Evolutionary conservation across 2,113 vertebrate genomes (phyloP).

Genomic region (Petromus typicus): DNA sequence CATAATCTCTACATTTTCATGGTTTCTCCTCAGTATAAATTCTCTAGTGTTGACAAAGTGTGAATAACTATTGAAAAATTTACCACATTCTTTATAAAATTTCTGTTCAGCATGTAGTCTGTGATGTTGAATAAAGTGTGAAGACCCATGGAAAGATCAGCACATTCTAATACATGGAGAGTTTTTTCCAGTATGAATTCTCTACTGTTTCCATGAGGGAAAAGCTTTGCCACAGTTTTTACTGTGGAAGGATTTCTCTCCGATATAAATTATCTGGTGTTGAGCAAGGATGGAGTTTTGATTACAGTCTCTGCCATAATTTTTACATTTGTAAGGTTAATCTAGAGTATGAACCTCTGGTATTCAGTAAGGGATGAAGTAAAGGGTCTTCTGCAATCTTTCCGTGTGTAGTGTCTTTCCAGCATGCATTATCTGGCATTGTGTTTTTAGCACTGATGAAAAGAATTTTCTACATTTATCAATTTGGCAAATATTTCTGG

Average conservation of each 20-base stretch:
- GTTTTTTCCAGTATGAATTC: background rate
- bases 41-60: background rate
- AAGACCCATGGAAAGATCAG: background rate
- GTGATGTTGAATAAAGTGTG: background rate
- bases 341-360: background rate
- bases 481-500: background rate
- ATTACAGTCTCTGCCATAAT: background rate
- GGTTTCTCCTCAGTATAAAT: background rate
- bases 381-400: background rate
- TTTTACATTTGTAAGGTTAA: background rate
- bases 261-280: background rate
- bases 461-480: background rate
- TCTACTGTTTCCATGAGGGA: background rate
- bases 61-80: background rate
- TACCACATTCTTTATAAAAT: background rate
- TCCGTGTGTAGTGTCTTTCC: background rate
- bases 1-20: background rate
- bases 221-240: background rate
- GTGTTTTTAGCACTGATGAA: background rate
- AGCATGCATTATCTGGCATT: background rate
- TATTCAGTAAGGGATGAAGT: background rate
- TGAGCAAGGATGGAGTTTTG: background rate
- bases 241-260: background rate
- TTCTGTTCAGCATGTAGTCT: background rate
- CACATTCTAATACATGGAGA: background rate